Base-by-base conservation (phyloP, 1,140 invertebrate species). In the Trissolcus basalis region DNA sequence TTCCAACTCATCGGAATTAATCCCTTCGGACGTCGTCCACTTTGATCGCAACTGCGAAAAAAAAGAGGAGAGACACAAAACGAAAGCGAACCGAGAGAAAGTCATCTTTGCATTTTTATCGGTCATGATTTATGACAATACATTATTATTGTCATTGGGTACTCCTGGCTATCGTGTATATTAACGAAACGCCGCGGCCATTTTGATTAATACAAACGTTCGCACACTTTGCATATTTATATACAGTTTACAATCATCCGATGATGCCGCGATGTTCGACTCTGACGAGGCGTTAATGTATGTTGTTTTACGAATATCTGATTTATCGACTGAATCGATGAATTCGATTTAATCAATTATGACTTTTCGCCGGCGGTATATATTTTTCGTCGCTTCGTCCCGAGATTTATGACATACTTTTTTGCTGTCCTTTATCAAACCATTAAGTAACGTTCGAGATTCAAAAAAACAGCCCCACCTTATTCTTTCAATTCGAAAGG, bases 91-190 rank as follows among this genome's bases (percentile, higher is more conserved):
- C n/a, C n/a, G 19, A 27, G 19, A 27, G 19, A 27, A 27, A 27
- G 19, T 27, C 19, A 3, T 16, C 7, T 44, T 14, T 59, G 48
- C 41, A 64, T 47, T 64, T 72, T 72, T 64, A 64, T 64, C 60
- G 13, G 10, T n/a, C 55, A 60, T 65, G 70, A 73, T 73, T 73
- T 60, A 73, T 73, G 49, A 36, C 55, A 16, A 15, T 54, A 60
- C 48, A 65, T 65, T 73, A 73, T 65, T 60, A 73, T 73, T 73
- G 55, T 65, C 55, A 59, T 73, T 60, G 49, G 55, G 43, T 55
- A 59, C 55, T 61, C 50, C n/a, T n/a, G n/a, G n/a, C n/a, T n/a
- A n/a, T n/a, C n/a, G 39, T 41, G 64, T 72, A 54, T 64, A 72
- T 64, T 51, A 13, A 64, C 32, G 14, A 43, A 72, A 15, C 45